Evolutionary conservation across 2,113 vertebrate genomes (phyloP).

Genomic region (Myrmecobius fasciatus): DNA sequence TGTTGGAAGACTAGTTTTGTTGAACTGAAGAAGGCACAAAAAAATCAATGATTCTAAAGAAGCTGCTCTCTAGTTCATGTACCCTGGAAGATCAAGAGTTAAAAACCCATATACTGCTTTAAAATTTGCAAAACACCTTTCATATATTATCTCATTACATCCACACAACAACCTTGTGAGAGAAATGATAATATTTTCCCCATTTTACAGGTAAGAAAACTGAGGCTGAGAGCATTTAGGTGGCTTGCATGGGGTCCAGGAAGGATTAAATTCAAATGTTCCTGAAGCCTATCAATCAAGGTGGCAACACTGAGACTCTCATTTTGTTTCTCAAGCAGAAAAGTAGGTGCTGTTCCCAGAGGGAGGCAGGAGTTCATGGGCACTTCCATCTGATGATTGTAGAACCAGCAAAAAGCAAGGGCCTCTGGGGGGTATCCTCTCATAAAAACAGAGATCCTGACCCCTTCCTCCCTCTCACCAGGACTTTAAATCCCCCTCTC

Average conservation of each 20-base stretch:
- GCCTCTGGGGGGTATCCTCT: not conserved
- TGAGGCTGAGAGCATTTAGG: not conserved
- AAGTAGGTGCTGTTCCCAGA: not conserved
- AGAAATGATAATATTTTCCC: not conserved
- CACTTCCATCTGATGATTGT: not conserved
- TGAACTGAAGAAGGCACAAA: not conserved
- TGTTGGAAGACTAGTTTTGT: not conserved
- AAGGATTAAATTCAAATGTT: not conserved
- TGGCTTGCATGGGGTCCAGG: not conserved
- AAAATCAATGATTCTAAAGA: not conserved
- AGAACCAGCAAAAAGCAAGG: not conserved
- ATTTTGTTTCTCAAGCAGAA: not conserved
- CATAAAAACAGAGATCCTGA: not conserved
- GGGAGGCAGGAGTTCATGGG: not conserved
- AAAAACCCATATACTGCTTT: not conserved
- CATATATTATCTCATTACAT: not conserved
- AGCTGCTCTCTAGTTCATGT: not conserved
- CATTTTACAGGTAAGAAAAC: not conserved
- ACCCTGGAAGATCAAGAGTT: not conserved
- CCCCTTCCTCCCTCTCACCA: not conserved
- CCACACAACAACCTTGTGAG: not conserved
- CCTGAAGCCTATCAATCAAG: not conserved
- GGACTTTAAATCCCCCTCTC: not conserved
- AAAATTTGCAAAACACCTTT: not conserved
- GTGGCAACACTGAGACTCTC: not conserved